These are phyloP conservation scores for Alexandromys fortis DNA, from an alignment of 2,113 vertebrate genomes.

Conservation along the genomic window DNA sequence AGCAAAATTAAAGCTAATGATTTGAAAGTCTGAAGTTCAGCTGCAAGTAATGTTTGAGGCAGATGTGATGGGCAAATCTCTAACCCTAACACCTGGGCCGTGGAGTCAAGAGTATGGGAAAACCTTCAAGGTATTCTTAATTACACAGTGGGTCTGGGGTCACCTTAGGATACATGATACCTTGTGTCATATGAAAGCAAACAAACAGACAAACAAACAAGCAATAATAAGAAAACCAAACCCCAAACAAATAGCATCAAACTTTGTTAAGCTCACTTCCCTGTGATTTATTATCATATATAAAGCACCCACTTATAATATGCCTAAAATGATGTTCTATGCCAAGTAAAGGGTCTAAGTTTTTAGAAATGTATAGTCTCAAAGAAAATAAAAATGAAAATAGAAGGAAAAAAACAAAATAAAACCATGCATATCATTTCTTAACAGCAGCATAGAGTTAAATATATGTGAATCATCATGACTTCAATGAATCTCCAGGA, in stretches of 20 bases:
- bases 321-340: background rate
- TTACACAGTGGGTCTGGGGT: background rate
- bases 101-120: no score
- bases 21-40: background rate
- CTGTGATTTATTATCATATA: background rate
- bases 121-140: background rate
- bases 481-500: background rate
- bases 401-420: background rate
- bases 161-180: background rate
- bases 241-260: background rate
- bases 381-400: background rate
- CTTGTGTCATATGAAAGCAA: background rate
- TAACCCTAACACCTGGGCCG: background rate
- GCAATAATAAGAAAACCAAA: background rate
- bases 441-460: background rate
- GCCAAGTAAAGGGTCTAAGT: background rate
- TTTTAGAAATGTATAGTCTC: background rate
- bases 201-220: background rate
- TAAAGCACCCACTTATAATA: background rate
- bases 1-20: constrained; percentile 23
- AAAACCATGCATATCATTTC: background rate
- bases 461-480: background rate
- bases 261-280: background rate
- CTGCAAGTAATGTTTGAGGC: background rate
- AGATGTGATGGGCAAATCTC: background rate